Conservation (phyloP, 2,797 vertebrate species). For the Trematomus bernacchii region DNA sequence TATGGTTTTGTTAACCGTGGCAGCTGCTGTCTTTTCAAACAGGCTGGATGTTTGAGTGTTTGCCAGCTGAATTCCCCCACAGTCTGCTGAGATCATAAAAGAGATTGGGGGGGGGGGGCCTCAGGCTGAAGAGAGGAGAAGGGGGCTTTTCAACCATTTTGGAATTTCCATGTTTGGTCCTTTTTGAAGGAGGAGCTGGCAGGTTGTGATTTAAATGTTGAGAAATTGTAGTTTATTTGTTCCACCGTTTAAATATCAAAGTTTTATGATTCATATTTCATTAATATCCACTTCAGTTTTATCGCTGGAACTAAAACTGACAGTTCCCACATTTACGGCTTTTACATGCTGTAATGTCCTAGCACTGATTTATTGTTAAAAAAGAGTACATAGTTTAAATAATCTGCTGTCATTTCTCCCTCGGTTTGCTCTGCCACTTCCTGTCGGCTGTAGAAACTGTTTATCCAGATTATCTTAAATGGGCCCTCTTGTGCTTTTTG, state of each 20-base stretch:
- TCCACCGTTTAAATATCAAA: conserved; percentile 24
- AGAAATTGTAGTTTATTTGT: conserved; percentile 25
- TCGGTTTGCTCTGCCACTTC: too few species aligned
- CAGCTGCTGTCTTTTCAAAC: conserved; percentile 61
- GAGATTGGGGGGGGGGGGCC: conserved; percentile 60
- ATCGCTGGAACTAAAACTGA: neutral
- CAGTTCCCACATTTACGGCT: neutral
- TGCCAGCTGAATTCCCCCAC: conserved; percentile 77
- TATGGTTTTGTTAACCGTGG: conserved; percentile 42
- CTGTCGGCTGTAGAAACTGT: too few species aligned
- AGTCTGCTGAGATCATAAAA: conserved; percentile 67
- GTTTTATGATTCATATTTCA: neutral
- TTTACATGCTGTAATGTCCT: conserved; percentile 6
- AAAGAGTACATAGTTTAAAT: too few species aligned
- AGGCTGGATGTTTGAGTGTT: conserved; percentile 68
- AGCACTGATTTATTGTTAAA: too few species aligned
- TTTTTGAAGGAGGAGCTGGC: conserved; percentile 40
- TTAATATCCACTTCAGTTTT: neutral
- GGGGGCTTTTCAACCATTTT: conserved; percentile 59
- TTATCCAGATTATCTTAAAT: too few species aligned
- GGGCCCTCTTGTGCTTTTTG: too few species aligned
- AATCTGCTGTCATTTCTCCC: neutral
- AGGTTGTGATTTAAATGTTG: conserved; percentile 42
- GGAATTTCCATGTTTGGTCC: conserved; percentile 70
- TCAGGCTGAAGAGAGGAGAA: conserved; percentile 17